Evolutionary conservation across 2,797 vertebrate species (phyloP), one percentile per base, ranked within the genome.

Genomic region (Acipenser oxyrinchus): DNA sequence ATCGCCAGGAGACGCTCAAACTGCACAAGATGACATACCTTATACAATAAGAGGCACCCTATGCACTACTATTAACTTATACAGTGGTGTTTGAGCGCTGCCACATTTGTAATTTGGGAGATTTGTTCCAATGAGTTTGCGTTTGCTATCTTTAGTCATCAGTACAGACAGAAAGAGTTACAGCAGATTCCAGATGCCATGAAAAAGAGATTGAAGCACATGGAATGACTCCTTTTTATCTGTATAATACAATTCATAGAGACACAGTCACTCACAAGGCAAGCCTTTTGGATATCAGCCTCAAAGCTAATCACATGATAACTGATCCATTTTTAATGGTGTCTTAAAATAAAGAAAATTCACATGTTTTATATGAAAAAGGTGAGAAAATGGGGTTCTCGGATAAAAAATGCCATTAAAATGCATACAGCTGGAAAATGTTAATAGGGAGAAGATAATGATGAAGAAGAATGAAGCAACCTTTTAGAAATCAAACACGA

Each of bases 241-340:
- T 37, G 37, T 37, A 37, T 5, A 37, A 37, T 37, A 37, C 37
- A 37, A 37, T 37, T 37, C 37, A 55, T 10, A n/a, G 49, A 8
- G 7, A 18, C 48, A 60, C 13, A 51, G 49, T 12, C 53, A 9
- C 52, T 49, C 12, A 48, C 68, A 67, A 49, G 55, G 18, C 63
- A 62, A 37, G 23, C 23, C 49, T 55, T 49, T 48, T 8, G 23
- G 23, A 60, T 18, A 59, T n/a, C 51, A 64, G 10, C 23, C 60
- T 63, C 8, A 55, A 51, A 61, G 62, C 50, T 68, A 68, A 64
- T 23, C 11, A 49, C 62, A 71, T 23, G 37, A 64, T 64, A 68
- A 57, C 18, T 52, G 48, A 53, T 49, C 62, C 6, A 18, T 18
- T 52, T 67, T 68, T 65, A 65, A 65, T 53, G 51, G 48, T 59